These are phyloP conservation scores for Engystomops pustulosus DNA, from an alignment of 2,113 vertebrate genomes.

Conservation along the genomic window DNA sequence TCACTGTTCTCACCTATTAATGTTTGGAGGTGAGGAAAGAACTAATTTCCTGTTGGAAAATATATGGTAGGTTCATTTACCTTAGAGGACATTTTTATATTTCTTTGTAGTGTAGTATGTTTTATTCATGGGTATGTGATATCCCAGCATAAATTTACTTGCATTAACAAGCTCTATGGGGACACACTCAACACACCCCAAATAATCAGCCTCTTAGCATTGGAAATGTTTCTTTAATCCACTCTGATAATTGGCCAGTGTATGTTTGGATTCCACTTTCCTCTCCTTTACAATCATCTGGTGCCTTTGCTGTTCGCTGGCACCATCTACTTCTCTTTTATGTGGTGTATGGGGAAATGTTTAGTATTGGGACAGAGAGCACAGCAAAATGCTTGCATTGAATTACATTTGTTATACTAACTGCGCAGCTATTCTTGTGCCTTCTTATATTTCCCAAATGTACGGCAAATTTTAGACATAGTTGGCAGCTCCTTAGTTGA, in stretches of 20 bases:
- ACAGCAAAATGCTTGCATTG: slow-evolving; percentile 19
- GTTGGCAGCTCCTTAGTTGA: slow-evolving; percentile 28
- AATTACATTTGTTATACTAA: slow-evolving; percentile 56
- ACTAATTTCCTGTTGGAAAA: slow-evolving; percentile 49
- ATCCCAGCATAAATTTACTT: slow-evolving; percentile 5
- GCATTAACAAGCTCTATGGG: slow-evolving; percentile 45
- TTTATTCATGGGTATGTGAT: slow-evolving; percentile 47
- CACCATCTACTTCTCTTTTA: slow-evolving; percentile 51
- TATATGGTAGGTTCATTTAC: slow-evolving; percentile 14
- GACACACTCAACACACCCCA: slow-evolving; percentile 37
- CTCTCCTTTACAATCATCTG: slow-evolving; percentile 55
- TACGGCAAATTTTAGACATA: slow-evolving; percentile 37
- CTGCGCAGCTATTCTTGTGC: slow-evolving; percentile 34
- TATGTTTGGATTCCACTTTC: slow-evolving; percentile 38
- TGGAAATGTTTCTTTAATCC: slow-evolving; percentile 54
- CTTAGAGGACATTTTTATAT: slow-evolving; percentile 7
- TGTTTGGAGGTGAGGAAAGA: slow-evolving; percentile 44
- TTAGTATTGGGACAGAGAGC: slow-evolving; percentile 48
- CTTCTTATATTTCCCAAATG: slow-evolving; percentile 54
- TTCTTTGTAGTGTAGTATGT: neutral
- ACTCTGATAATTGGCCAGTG: slow-evolving; percentile 52
- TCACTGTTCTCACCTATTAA: slow-evolving; percentile 44
- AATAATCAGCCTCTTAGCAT: slow-evolving; percentile 23
- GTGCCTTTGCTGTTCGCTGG: slow-evolving; percentile 52
- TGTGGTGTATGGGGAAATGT: slow-evolving; percentile 56